Base-by-base conservation (phyloP, 2,888 invertebrate genomes). In the Drosophila fulvimacula region DNA sequence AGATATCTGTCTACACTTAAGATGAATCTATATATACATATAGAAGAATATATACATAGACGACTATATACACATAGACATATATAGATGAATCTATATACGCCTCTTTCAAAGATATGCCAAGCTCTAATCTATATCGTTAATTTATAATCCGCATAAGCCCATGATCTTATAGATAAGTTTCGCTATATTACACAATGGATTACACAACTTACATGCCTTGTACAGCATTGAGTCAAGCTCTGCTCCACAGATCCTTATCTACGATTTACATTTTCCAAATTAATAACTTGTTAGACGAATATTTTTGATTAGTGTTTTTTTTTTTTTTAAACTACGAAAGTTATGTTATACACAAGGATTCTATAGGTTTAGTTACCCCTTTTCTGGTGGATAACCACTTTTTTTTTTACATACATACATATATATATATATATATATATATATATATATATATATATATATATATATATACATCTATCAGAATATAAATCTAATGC, bases 281-380 rank as follows among this genome's bases (percentile, higher is more conserved):
- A 15, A 34, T 49, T 21, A 55, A 55, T 55, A 56, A n/a, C 7
- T 21, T 30, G 5, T 15, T 5, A 21, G n/a, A 21, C 6, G 24
- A 15, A 24, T 44, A 3, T 13, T 32, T 19, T 2, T 11, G 5
- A 21, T 10, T 34, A 1, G 24, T 5, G 27, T 24, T 48, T 27
- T 41, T 9, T 30, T 30, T 30, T 30, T 30, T 30, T 5, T 15
- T 36, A 36, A 10, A 13, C 17, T 13, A n/a, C 1, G 10, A 11
- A 13, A 6, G 48, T 46, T 57, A 39, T 10, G 21, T 39, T 11
- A 7, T n/a, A 60, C 41, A 55, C 41, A 55, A 21, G 41, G 24
- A 34, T 5, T 24, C 10, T 41, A 17, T 6, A 5, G 41, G 5
- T 17, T 32, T 21, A n/a, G 13, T 11, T 51, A 21, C 10, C 32